Evolutionary conservation across 2,888 invertebrate genomes (phyloP).

Genomic region (Aphidius colemani): DNA sequence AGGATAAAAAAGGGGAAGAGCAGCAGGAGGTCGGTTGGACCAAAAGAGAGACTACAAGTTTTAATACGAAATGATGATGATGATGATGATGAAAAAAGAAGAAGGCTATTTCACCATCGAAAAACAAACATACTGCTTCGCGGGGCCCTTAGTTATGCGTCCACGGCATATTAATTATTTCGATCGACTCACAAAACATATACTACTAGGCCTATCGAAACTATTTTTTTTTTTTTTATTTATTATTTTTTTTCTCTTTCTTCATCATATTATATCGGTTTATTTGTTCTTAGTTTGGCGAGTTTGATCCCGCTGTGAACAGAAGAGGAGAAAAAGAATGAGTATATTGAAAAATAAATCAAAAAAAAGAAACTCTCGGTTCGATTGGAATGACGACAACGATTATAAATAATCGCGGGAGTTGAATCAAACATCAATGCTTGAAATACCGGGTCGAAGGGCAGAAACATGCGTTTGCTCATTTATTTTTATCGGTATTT

Average conservation of each 20-base stretch:
- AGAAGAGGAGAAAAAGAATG: no score
- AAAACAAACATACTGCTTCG: constrained; percentile 57
- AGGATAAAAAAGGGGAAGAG: constrained; percentile 37
- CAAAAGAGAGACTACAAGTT: constrained; percentile 40
- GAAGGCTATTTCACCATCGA: constrained; percentile 38
- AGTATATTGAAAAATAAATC: no score
- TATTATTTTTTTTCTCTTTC: constrained; percentile 24
- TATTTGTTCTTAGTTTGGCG: constrained; percentile 2
- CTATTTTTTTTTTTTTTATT: constrained; percentile 22
- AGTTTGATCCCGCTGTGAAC: background rate
- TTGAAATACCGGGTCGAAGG: constrained; percentile 12
- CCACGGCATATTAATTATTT: constrained; percentile 59
- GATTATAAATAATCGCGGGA: constrained; percentile 15
- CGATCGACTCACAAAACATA: constrained; percentile 39
- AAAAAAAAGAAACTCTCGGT: no score
- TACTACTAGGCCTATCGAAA: constrained; percentile 30
- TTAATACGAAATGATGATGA: background rate
- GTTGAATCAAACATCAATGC: constrained; percentile 8
- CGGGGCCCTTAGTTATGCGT: constrained; percentile 56
- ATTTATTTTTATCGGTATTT: no score
- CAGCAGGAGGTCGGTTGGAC: constrained; percentile 14
- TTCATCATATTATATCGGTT: constrained; percentile 24
- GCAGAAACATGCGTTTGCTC: background rate
- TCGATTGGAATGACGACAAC: constrained; percentile 14
- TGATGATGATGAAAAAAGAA: constrained; percentile 35